Evolutionary conservation across 2,797 vertebrate genomes (phyloP), one percentile per base, ranked within the genome.

Genomic region (Sebastes matsubarae): DNA sequence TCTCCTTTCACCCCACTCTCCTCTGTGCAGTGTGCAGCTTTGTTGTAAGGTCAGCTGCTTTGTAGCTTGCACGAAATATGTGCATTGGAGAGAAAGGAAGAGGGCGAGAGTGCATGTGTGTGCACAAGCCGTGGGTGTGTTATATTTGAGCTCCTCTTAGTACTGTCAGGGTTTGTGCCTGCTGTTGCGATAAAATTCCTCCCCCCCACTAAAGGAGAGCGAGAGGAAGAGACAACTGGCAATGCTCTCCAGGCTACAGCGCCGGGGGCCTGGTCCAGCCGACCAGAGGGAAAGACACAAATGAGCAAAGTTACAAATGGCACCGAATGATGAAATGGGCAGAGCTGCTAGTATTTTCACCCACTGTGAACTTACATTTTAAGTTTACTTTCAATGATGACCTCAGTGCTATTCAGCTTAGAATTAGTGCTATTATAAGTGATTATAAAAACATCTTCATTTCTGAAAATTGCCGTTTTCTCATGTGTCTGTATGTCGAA

Each of bases 41-140:
- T 87, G 89, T 85, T 86, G 81, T 89, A 84, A 92, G 91, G 89
- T 94, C 93, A 92, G 90, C 90, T 90, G 89, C 86, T 91, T 93
- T 89, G 88, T 85, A 80, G 91, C 85, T 81, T 69, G 86, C 85
- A 86, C 55, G 46, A 77, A 87, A 85, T 68, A 74, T 81, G 86
- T 88, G 85, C 87, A 83, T 64, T 73, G 77, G 81, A 85, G 89
- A 89, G 87, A 90, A 83, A 84, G 87, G 52, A 77, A 67, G 85
- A 85, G 78, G 75, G 67, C 13, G 65, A 60, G 88, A 52, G 84
- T 84, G 84, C 74, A 69, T 80, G 82, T 78, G 72, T 77, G 88
- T 14, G 75, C 81, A 81, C 74, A 66, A 87, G 86, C 84, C 38
- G 68, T 85, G 87, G 80, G 87, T 83, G 82, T 86, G 73, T 86